Conservation (phyloP, 1,140 invertebrate genomes). For the Temnothorax curvispinosus region DNA sequence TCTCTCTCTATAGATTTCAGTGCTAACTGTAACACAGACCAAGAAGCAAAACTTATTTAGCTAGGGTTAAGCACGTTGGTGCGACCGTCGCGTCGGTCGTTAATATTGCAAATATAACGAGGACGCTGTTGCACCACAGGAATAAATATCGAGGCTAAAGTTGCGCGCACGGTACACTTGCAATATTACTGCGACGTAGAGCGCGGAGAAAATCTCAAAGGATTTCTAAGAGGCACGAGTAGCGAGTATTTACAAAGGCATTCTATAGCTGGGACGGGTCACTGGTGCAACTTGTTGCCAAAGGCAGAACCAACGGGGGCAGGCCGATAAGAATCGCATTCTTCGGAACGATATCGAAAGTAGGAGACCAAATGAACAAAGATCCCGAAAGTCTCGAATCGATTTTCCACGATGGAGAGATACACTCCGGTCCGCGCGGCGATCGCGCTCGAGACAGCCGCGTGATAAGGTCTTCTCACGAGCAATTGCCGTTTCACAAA, state of each 20-base stretch:
- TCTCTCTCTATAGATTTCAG: neutral
- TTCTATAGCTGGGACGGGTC: slow-evolving; percentile 53
- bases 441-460: neutral
- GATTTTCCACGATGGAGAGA: slow-evolving; percentile 31
- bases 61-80: slow-evolving; percentile 36
- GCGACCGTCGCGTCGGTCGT: slow-evolving; percentile 9
- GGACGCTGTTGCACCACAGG: slow-evolving; percentile 47
- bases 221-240: slow-evolving; percentile 53
- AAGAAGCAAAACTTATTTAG: slow-evolving; percentile 47
- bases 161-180: slow-evolving; percentile 46
- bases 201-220: slow-evolving; percentile 56
- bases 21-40: slow-evolving; percentile 15
- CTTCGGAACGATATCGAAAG: slow-evolving; percentile 36
- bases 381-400: slow-evolving; percentile 23
- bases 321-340: slow-evolving; percentile 40
- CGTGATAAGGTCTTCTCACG: slow-evolving; percentile 3
- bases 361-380: slow-evolving; percentile 22
- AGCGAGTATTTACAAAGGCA: slow-evolving; percentile 53
- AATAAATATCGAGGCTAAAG: slow-evolving; percentile 59
- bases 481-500: slow-evolving; percentile 23
- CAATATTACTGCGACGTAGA: slow-evolving; percentile 47
- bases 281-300: slow-evolving; percentile 59
- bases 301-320: slow-evolving; percentile 38
- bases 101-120: slow-evolving; percentile 53
- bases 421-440: neutral